Conservation (phyloP, 2,113 vertebrate species). For the Perccottus glenii region DNA sequence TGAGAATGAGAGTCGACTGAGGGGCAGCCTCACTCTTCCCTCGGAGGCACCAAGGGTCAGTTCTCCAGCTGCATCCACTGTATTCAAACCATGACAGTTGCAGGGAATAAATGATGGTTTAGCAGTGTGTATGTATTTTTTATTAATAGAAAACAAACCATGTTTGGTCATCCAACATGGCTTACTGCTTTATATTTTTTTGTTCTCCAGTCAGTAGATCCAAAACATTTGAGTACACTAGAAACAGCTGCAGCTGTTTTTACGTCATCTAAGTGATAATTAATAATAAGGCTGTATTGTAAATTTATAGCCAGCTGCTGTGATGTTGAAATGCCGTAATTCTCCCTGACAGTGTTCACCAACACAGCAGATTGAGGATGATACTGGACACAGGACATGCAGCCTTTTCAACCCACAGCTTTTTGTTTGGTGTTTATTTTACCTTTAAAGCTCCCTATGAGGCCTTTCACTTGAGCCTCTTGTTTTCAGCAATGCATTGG, state of each 20-base stretch:
- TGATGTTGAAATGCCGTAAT: neutral
- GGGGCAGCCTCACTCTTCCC: constrained; percentile 63
- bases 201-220: neutral
- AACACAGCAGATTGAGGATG: neutral
- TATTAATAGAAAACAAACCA: neutral
- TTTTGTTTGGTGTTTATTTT: constrained; percentile 17
- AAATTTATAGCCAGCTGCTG: constrained; percentile 6
- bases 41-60: constrained; percentile 70
- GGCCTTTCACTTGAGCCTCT: constrained; percentile 11
- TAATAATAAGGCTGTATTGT: constrained; percentile 8
- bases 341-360: neutral
- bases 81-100: too few relatives aligned
- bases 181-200: neutral
- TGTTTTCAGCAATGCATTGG: constrained; percentile 18
- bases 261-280: neutral
- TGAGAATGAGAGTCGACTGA: constrained; percentile 73
- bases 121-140: neutral
- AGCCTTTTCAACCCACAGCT: neutral
- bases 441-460: neutral
- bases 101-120: neutral
- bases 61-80: constrained; percentile 20
- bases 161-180: constrained; percentile 2
- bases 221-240: neutral
- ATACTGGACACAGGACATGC: neutral
- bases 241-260: constrained; percentile 7